Conservation (phyloP, 2,888 invertebrate species). For the Athalia rosae region DNA sequence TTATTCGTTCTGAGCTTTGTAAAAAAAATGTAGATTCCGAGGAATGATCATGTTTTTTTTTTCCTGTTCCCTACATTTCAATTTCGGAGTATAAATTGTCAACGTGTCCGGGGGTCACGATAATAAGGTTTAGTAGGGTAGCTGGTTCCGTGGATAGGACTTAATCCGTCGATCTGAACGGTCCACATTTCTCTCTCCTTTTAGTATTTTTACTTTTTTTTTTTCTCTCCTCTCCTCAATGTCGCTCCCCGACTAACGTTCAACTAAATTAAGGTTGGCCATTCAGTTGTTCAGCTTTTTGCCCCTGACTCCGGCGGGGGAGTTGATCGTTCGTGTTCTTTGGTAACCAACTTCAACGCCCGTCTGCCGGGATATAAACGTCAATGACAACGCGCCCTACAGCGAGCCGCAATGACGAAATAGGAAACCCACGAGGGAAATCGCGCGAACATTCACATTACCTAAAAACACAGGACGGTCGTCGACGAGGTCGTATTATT, state of each 20-base stretch:
- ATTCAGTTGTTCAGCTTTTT: conserved; percentile 42
- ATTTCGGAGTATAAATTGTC: conserved; percentile 14
- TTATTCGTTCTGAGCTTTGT: too few species aligned
- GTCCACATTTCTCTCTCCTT: neutral
- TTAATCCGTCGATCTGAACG: conserved; percentile 32
- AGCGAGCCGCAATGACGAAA: conserved; percentile 24
- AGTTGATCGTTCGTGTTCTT: conserved; percentile 8
- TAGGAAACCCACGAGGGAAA: conserved; percentile 34
- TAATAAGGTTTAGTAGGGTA: neutral
- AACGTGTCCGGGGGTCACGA: neutral
- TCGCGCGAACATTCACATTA: conserved; percentile 25
- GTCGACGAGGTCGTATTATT: too few species aligned
- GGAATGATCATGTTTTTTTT: too few species aligned
- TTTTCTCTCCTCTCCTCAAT: conserved; percentile 14
- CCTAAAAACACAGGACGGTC: neutral
- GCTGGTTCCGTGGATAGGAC: neutral
- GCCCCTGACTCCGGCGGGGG: conserved; percentile 1
- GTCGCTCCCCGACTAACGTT: conserved; percentile 35
- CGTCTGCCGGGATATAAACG: conserved; percentile 15
- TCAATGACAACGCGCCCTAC: conserved; percentile 28
- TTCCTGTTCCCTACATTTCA: neutral
- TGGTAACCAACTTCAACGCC: neutral
- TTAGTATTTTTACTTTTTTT: neutral
- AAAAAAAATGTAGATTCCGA: too few species aligned
- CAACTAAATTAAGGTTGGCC: conserved; percentile 38